These are phyloP conservation scores for Nesidiocoris tenuis DNA, from an alignment of 2,888 invertebrate genomes.

Conservation along the genomic window DNA sequence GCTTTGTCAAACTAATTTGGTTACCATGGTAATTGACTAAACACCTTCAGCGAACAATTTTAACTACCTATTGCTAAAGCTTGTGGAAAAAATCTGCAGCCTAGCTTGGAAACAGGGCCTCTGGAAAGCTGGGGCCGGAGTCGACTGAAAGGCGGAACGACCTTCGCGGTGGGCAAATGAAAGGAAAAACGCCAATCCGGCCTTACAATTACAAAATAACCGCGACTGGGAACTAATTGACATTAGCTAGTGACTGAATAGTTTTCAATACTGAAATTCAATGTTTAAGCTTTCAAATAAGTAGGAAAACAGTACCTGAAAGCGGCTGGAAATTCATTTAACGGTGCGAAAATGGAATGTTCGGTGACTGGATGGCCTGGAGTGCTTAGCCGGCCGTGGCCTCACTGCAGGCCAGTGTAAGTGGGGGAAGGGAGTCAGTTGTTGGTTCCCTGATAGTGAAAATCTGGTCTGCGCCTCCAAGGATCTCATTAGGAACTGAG, in stretches of 20 bases:
- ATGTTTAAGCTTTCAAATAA: too few species aligned
- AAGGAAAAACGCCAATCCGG: neutral
- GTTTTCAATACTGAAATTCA: neutral
- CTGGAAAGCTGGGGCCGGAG: too few species aligned
- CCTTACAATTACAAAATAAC: neutral
- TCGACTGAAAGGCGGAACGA: neutral
- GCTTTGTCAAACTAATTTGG: too few species aligned
- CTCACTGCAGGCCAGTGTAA: neutral
- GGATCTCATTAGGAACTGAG: neutral
- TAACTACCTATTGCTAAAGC: too few species aligned
- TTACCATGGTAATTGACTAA: too few species aligned
- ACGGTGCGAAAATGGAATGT: neutral
- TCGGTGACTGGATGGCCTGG: neutral
- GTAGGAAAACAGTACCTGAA: neutral
- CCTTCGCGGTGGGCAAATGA: neutral
- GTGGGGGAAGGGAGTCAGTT: too few species aligned
- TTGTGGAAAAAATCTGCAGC: too few species aligned
- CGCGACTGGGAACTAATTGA: neutral
- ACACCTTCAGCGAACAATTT: too few species aligned
- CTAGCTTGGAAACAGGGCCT: too few species aligned
- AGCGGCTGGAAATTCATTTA: neutral
- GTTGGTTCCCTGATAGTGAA: neutral
- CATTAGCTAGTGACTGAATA: too few species aligned
- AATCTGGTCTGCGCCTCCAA: neutral
- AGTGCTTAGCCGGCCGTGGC: neutral